Base-by-base conservation (phyloP, 2,888 invertebrate species). In the Isotomurus palustris region DNA sequence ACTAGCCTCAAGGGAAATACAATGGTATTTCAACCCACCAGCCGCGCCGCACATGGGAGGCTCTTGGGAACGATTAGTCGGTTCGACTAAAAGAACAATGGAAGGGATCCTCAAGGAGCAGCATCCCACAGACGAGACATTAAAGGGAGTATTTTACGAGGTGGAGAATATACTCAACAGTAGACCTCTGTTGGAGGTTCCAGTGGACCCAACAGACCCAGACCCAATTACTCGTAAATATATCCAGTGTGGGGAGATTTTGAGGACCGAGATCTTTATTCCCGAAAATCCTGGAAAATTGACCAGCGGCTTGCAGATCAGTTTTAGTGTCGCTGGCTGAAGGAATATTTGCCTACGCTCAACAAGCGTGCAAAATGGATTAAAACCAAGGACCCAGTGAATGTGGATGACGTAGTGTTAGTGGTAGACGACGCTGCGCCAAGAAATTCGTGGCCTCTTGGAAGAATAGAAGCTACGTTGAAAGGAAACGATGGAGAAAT, bases 281-380 rank as follows among this genome's bases (percentile, higher is more conserved):
- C 8, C 43, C 21, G 22, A 22, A 43, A 22, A 43, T 6, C 4
- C 8, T 43, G 43, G 43, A 43, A 22, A 43, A 21, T 12, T 6
- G 35, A 70, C 5, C 71, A 71, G 48, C 58, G 60, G 5, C 45
- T 72, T 44, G 60, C 62, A 2, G 71, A 72, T 44, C 58, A 62
- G 8, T 62, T 69, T 53, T 49, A 72, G 71, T 40, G 41, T 2
- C 57, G 66, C 6, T 72, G 70, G 67, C 25, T 66, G 27, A 53
- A 54, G 14, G 70, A 71, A 50, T 72, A 68, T 36, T 48, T 71
- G 2, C 59, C 58, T 2, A 53, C 49, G 1, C 59, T 72, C 0
- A 62, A 56, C 17, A 38, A 55, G n/a, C 35, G 69, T n/a, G 22
- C n/a, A 14, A 66, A 69, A 35, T 69, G 60, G 68, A 24, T 24